A percentile compares a stretch with the other conserved stretches of the same genome.
phyloP scores from a whole-genome alignment of 2,888 invertebrate species.

The Diogma glabrata region DNA sequence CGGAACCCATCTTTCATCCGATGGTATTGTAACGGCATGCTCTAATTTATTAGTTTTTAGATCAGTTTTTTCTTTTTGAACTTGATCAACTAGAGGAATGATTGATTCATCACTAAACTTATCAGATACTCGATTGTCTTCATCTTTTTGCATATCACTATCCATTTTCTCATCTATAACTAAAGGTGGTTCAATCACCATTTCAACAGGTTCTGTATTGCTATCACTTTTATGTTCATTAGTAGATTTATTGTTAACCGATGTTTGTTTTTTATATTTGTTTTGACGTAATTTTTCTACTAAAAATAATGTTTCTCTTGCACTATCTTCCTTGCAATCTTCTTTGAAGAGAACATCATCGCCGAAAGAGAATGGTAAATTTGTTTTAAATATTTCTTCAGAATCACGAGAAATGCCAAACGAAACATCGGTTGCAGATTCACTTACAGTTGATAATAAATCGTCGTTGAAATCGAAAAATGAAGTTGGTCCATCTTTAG shows the following conservation, averaged over 20 bases:
- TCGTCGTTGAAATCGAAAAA: slow-evolving; percentile 9
- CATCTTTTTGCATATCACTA: too few species aligned
- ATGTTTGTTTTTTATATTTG: slow-evolving; percentile 32
- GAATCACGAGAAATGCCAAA: not conserved
- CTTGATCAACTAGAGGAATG: not conserved
- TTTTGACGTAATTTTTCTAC: slow-evolving; percentile 70
- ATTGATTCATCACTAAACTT: slow-evolving; percentile 3
- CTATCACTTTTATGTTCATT: slow-evolving; percentile 6
- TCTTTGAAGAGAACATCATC: slow-evolving; percentile 45
- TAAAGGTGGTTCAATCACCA: not conserved
- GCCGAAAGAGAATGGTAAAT: slow-evolving; percentile 40
- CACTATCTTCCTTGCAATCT: slow-evolving; percentile 43
- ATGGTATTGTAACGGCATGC: slow-evolving; percentile 33
- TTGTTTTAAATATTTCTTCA: slow-evolving; percentile 11
- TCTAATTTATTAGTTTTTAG: slow-evolving; percentile 27
- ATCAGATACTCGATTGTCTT: not conserved
- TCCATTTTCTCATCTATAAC: not conserved
- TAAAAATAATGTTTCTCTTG: slow-evolving; percentile 69
- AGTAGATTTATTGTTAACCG: not conserved
- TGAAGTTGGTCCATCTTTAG: not conserved
- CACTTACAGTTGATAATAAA: slow-evolving; percentile 4
- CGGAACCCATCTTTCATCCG: slow-evolving; percentile 52
- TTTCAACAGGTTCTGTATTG: not conserved
- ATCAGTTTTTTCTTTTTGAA: slow-evolving; percentile 8
- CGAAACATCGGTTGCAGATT: not conserved